These are phyloP conservation scores for Mus musculus DNA, from an alignment of 2,113 vertebrate genomes.

Conservation along the genomic window DNA sequence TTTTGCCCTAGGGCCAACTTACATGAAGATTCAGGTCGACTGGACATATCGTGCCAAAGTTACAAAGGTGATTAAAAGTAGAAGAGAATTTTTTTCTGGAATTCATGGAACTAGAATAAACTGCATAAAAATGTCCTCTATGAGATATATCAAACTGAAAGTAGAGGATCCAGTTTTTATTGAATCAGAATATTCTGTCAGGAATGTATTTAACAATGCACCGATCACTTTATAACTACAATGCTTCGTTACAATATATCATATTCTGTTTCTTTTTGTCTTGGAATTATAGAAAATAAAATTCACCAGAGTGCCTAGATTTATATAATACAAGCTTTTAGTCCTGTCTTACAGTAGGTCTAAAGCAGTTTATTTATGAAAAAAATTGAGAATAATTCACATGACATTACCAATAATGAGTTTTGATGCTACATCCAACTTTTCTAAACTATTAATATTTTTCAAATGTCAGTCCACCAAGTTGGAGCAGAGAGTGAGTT, in stretches of 20 bases:
- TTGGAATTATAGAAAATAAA: background rate
- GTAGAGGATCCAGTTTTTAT: background rate
- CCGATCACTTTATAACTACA: background rate
- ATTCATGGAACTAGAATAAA: background rate
- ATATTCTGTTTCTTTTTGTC: slow-evolving; percentile 1
- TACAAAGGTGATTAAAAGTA: background rate
- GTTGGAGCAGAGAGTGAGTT: background rate
- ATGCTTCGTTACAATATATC: background rate
- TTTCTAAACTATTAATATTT: slow-evolving; percentile 56
- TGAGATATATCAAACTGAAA: background rate
- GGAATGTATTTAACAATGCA: background rate
- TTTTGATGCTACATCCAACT: background rate
- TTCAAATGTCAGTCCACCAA: slow-evolving; percentile 8
- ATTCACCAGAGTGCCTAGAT: background rate
- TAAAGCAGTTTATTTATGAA: slow-evolving; percentile 40
- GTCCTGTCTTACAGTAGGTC: background rate
- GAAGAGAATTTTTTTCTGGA: background rate
- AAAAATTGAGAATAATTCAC: slow-evolving; percentile 43
- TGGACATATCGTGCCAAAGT: background rate
- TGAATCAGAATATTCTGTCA: background rate
- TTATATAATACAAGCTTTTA: slow-evolving; percentile 26
- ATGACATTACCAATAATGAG: slow-evolving; percentile 28
- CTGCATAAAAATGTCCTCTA: background rate
- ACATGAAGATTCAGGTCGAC: background rate
- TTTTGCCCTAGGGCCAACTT: background rate